phyloP scores from a whole-genome alignment of 2,888 invertebrate genomes.

The Stenolophus ochropezus region DNA sequence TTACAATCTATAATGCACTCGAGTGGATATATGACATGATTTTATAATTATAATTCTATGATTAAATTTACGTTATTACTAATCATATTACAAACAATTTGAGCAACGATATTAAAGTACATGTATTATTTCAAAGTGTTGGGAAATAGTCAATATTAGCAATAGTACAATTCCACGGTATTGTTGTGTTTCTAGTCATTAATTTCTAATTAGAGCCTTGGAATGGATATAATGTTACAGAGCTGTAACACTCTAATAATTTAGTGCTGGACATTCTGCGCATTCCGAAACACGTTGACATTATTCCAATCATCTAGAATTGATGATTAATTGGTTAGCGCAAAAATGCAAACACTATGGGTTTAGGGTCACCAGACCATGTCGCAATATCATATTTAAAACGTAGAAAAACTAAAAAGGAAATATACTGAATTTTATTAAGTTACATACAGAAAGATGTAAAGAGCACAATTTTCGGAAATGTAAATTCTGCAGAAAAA shows the following conservation, averaged over 20 bases:
- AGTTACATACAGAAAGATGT: too few relatives aligned
- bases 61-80: neutral
- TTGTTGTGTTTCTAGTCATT: neutral
- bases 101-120: neutral
- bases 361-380: too few relatives aligned
- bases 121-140: neutral
- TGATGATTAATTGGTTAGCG: too few relatives aligned
- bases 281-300: neutral
- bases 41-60: neutral
- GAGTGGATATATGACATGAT: neutral
- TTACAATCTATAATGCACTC: neutral
- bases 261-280: neutral
- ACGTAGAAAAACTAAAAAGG: too few relatives aligned
- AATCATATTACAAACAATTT: neutral
- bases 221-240: neutral
- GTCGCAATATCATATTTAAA: too few relatives aligned
- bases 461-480: too few relatives aligned
- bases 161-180: neutral
- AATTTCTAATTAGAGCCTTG: neutral
- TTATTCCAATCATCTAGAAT: neutral
- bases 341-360: too few relatives aligned
- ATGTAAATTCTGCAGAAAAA: too few relatives aligned
- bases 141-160: neutral
- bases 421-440: too few relatives aligned
- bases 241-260: neutral